These are phyloP conservation scores for Poeciliopsis prolifica DNA, from an alignment of 2,113 vertebrate species.

Conservation along the genomic window DNA sequence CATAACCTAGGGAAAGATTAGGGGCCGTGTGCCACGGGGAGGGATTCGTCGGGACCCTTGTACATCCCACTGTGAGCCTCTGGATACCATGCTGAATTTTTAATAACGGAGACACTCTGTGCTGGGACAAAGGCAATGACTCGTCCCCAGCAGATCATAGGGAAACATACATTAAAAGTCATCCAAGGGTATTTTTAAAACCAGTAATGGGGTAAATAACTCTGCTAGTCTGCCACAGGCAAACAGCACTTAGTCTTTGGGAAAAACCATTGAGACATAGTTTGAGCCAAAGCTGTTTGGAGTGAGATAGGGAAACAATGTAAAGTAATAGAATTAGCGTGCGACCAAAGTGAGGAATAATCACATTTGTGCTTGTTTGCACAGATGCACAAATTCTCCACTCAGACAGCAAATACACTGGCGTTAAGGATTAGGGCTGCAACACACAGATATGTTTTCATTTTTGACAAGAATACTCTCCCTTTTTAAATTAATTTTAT, in stretches of 20 bases:
- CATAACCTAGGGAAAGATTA: slow-evolving; percentile 50
- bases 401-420: slow-evolving; percentile 54
- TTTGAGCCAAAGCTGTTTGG: slow-evolving; percentile 56
- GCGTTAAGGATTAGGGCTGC: slow-evolving; percentile 70
- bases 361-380: slow-evolving; percentile 71
- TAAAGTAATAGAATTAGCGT: slow-evolving; percentile 78
- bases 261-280: slow-evolving; percentile 23
- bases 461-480: slow-evolving; percentile 65
- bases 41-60: slow-evolving; percentile 50
- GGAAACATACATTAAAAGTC: slow-evolving; percentile 42
- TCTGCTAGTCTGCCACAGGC: slow-evolving; percentile 12
- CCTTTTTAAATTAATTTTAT: slow-evolving; percentile 37
- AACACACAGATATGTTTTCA: slow-evolving; percentile 70
- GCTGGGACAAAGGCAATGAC: slow-evolving; percentile 24
- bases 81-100: slow-evolving; percentile 61
- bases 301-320: slow-evolving; percentile 68
- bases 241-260: slow-evolving; percentile 19
- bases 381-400: slow-evolving; percentile 49
- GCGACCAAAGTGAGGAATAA: slow-evolving; percentile 67
- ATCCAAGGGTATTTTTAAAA: slow-evolving; percentile 29
- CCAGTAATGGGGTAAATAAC: slow-evolving; percentile 13
- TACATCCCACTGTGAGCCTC: slow-evolving; percentile 57
- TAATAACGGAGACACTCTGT: slow-evolving; percentile 47
- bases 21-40: slow-evolving; percentile 37
- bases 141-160: slow-evolving; percentile 14